phyloP scores from a whole-genome alignment of 35 echinoderm and acorn worm genomes.

The Heliocidaris tuberculata region DNA sequence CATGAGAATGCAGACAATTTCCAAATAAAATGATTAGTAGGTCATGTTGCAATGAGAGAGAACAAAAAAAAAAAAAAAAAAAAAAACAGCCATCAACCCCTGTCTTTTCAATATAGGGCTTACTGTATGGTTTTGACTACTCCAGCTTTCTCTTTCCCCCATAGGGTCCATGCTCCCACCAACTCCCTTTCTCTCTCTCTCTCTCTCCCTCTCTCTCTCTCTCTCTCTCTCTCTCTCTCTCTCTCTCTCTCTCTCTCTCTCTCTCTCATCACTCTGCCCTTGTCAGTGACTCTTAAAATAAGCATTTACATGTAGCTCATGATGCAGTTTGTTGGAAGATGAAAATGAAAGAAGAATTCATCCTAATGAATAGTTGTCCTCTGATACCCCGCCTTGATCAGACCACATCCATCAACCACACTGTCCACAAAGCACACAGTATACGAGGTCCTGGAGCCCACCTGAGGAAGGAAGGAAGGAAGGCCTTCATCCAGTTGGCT shows the following conservation, averaged over 20 bases:
- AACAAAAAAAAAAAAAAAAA: no score
- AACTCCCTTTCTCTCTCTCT: no score
- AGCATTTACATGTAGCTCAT: background rate
- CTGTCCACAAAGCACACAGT: background rate
- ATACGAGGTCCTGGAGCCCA: background rate
- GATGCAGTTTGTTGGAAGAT: background rate
- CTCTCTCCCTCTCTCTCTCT: background rate
- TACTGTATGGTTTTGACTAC: no score
- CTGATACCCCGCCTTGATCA: background rate
- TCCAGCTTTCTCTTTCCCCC: no score
- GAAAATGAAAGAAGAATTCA: conserved; percentile 1
- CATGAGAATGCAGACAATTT: no score
- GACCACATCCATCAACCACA: background rate
- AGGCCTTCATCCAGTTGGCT: no score
- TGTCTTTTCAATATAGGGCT: no score
- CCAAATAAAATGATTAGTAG: no score
- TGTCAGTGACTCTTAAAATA: background rate
- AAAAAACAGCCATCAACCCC: no score
- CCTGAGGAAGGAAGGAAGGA: no score
- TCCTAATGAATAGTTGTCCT: background rate
- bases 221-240: background rate
- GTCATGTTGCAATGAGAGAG: no score
- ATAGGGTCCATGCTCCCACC: no score
- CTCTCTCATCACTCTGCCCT: background rate
- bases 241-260: background rate